Evolutionary conservation across 1,140 invertebrate species (phyloP).

Genomic region (Sipha flava): DNA sequence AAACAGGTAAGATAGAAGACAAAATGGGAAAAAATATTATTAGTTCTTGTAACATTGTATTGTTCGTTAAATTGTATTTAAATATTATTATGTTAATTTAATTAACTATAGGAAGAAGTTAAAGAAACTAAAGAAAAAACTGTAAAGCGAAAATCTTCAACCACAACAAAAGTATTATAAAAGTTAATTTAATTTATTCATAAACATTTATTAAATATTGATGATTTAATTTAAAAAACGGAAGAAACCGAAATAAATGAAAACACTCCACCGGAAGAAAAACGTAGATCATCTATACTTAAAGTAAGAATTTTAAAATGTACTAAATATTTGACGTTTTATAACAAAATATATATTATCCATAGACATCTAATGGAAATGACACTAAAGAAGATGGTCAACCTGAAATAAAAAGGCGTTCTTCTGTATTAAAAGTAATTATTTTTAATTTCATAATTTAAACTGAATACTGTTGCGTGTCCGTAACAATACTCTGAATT

Average conservation of each 20-base stretch:
- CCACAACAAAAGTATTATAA: slow-evolving; percentile 1
- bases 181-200: no score
- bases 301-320: not conserved
- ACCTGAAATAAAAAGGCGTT: slow-evolving; percentile 5
- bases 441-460: not conserved
- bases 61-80: not conserved
- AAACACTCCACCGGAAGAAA: slow-evolving; percentile 19
- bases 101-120: not conserved
- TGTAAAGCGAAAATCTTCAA: slow-evolving; percentile 32
- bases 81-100: no score
- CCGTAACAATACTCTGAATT: no score
- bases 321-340: not conserved
- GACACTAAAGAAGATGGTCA: not conserved
- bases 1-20: slow-evolving; percentile 37
- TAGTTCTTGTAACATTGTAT: no score
- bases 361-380: not conserved
- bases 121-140: slow-evolving; percentile 34
- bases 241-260: slow-evolving; percentile 17
- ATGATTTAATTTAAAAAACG: slow-evolving; percentile 19
- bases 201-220: no score
- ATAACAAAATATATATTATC: not conserved
- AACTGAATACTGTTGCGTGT: not conserved
- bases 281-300: slow-evolving; percentile 24
- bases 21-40: no score
- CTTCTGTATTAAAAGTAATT: not conserved